Percentiles rank a stretch among this genome's conserved stretches.
Conservation (phyloP, 2,888 invertebrate genomes). For the Linnaemya vulpina region DNA sequence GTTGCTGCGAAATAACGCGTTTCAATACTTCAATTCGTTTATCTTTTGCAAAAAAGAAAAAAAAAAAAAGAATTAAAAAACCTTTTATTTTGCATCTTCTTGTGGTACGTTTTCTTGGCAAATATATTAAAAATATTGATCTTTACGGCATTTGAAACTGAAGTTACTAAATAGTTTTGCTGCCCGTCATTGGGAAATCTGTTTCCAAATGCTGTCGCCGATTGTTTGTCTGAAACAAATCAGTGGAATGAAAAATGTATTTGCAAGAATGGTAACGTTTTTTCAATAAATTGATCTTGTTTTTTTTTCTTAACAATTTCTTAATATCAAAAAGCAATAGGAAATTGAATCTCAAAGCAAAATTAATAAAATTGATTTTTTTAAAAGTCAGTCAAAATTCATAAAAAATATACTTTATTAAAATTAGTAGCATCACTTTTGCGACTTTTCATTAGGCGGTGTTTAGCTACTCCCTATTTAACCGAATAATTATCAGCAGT, state of each 20-base stretch:
- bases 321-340: no score
- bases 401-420: no score
- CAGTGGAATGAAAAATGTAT: neutral
- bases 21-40: conserved; percentile 16
- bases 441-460: no score
- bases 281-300: no score
- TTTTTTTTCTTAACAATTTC: no score
- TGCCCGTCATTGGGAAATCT: neutral
- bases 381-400: no score
- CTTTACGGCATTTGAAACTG: neutral
- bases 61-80: no score
- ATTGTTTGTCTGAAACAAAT: neutral
- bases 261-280: neutral
- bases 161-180: neutral
- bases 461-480: no score
- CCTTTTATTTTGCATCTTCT: conserved; percentile 2
- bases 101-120: neutral
- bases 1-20: neutral
- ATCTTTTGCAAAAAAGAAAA: conserved; percentile 3
- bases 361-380: no score
- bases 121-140: conserved; percentile 13
- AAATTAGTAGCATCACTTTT: no score
- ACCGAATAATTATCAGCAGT: no score
- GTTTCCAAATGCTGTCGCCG: neutral
- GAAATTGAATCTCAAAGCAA: no score